Evolutionary conservation across 2,797 vertebrate genomes (phyloP).

Genomic region (Catostomus latipinnis): DNA sequence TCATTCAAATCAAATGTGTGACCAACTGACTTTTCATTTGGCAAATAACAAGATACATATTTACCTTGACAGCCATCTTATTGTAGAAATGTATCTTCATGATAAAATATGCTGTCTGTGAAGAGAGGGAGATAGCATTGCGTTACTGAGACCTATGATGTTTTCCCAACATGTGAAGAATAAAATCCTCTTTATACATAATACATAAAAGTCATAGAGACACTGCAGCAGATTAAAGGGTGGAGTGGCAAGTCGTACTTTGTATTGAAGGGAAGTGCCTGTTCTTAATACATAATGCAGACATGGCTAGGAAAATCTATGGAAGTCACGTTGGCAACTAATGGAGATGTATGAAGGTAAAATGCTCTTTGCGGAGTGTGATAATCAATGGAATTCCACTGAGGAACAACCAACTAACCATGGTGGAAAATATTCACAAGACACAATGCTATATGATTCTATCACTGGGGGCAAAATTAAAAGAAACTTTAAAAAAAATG

Average conservation of each 20-base stretch:
- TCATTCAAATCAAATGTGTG: conserved; percentile 80
- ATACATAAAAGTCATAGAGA: conserved; percentile 88
- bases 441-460: conserved; percentile 78
- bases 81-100: conserved; percentile 99
- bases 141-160: conserved; percentile 83
- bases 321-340: conserved; percentile 95
- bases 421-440: conserved; percentile 91
- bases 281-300: conserved; percentile 96
- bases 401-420: conserved; percentile 96
- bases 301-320: conserved; percentile 98
- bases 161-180: conserved; percentile 90
- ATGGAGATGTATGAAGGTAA: conserved; percentile 99
- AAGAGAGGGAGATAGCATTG: conserved; percentile 82
- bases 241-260: conserved; percentile 83
- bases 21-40: conserved; percentile 89
- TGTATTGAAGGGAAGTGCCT: conserved; percentile 88
- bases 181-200: conserved; percentile 96
- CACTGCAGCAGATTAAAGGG: conserved; percentile 42
- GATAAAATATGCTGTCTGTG: conserved; percentile 94
- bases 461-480: conserved; percentile 89
- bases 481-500: conserved; percentile 88
- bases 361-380: conserved; percentile 97
- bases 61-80: conserved; percentile 99
- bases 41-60: conserved; percentile 93
- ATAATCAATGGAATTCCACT: conserved; percentile 97